Percentiles rank a stretch among this genome's conserved stretches.
Conservation (phyloP, 2,797 vertebrate species). For the Sebastes taczanowskii region DNA sequence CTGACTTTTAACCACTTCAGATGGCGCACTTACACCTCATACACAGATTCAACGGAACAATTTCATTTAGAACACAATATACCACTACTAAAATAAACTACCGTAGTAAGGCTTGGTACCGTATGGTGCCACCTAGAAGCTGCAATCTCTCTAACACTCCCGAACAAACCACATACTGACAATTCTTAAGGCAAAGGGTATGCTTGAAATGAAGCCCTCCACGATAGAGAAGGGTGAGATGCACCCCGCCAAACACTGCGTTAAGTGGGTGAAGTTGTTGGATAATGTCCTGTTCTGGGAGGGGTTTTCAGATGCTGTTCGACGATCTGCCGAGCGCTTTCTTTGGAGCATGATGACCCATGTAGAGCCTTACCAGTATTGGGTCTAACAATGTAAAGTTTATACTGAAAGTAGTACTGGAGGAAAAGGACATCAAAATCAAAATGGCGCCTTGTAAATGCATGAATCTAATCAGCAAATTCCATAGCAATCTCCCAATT, state of each 20-base stretch:
- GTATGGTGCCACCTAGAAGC: background rate
- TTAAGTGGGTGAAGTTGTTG: background rate
- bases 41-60: background rate
- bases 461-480: too few relatives aligned
- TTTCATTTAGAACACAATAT: background rate
- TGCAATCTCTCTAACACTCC: background rate
- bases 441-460: too few relatives aligned
- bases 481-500: too few relatives aligned
- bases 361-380: background rate
- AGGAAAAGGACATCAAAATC: too few relatives aligned
- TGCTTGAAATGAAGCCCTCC: background rate
- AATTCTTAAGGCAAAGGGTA: background rate
- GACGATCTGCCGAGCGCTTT: background rate
- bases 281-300: background rate
- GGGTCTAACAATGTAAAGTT: background rate
- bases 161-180: background rate
- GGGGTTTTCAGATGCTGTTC: background rate
- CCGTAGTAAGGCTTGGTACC: background rate
- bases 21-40: background rate
- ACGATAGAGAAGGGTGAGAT: background rate
- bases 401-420: too few relatives aligned
- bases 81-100: background rate
- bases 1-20: constrained; percentile 26
- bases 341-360: background rate
- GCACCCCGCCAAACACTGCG: background rate